Base-by-base conservation (phyloP, 2,888 invertebrate genomes). In the Cephus sareptanus region DNA sequence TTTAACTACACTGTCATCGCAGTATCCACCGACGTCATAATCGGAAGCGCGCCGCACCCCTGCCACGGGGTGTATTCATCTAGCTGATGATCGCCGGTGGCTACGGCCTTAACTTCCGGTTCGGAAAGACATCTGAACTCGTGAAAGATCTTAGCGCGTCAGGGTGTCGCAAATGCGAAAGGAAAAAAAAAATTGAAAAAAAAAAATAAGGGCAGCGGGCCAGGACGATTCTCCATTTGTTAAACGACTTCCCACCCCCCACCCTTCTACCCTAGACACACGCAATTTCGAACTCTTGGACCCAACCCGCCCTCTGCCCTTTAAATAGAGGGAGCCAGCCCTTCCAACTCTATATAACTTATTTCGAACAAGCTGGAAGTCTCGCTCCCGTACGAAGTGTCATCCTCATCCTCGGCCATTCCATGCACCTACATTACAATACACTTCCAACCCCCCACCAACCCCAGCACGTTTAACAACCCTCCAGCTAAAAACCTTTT, bases 161-260 rank as follows among this genome's bases (percentile, higher is more conserved):
- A 40, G 34, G 37, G 74, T n/a, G n/a, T 74, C 74, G 33, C 12
- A 15, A 74, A 33, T 31, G 74, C 68, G 40, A 69, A 74, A 80
- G 80, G 81, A 79, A 69, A 79, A 81, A 56, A 80, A 84, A 76
- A 77, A 79, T 35, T 4, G 12, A 56, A 80, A 80, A 70, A 81
- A 76, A 76, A 70, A 73, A 3, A 34, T 34, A 35, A 34, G 35
- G 74, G 74, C 74, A 74, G 74, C 74, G 74, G 74, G 74, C 74
- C 74, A 33, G 74, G 74, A 34, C 34, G 33, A 33, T 71, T 71
- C 71, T 34, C 71, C 33, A 56, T 56, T 56, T 56, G 40, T 56
- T 56, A 23, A 56, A 9, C 9, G 23, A 56, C 6, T 15, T 15
- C 23, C 40, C 6, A 15, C 40, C 1, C 15, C 15, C 4, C 40